Percentiles rank a stretch among this genome's conserved stretches.
These are phyloP conservation scores for Lacerta agilis DNA, from an alignment of 2,797 vertebrate genomes.

Conservation along the genomic window DNA sequence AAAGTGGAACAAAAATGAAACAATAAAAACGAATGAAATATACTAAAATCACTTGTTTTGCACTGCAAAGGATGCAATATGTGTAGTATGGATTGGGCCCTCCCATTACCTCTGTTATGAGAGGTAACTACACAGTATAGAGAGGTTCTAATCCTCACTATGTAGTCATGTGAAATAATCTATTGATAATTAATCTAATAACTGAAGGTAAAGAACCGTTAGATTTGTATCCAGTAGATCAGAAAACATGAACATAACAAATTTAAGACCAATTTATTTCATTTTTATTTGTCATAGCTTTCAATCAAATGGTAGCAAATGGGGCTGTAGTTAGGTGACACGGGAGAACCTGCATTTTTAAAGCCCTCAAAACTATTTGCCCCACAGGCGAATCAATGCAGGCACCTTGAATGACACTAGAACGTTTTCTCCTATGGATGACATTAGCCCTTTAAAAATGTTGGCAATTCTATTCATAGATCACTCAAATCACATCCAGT, in stretches of 20 bases:
- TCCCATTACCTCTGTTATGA: no score
- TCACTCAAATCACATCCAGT: neutral
- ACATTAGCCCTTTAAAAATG: neutral
- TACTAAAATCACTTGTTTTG: neutral
- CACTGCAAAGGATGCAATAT: neutral
- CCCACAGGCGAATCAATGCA: no score
- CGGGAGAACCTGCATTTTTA: neutral
- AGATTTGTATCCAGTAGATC: neutral
- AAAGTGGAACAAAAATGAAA: no score
- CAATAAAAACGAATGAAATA: no score
- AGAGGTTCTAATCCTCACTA: no score
- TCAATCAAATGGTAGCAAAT: slow-evolving; percentile 19
- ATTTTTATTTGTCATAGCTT: slow-evolving; percentile 1
- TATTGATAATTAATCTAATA: neutral
- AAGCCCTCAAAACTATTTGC: neutral
- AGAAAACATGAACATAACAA: neutral
- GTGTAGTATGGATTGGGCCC: no score
- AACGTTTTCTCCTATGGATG: neutral
- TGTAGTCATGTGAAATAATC: no score
- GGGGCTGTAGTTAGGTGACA: slow-evolving; percentile 1
- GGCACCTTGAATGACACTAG: neutral
- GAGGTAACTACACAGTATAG: no score
- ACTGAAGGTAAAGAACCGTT: neutral
- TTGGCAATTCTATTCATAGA: neutral
- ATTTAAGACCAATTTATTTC: slow-evolving; percentile 13